Conservation (phyloP, 2,888 invertebrate genomes). For the Heliconius ethilla region DNA sequence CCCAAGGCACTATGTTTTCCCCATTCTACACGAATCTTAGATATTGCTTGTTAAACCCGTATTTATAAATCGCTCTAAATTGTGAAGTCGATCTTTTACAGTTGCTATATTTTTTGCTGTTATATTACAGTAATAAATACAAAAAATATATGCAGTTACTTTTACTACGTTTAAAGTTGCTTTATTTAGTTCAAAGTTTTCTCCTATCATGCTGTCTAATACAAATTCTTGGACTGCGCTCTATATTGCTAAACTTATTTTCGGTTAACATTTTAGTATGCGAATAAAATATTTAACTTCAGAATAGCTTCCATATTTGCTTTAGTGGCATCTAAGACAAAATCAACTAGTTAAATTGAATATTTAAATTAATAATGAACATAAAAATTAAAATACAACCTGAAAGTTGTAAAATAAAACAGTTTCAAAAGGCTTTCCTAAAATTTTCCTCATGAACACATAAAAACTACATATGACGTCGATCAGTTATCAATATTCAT, state of each 20-base stretch:
- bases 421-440: background rate
- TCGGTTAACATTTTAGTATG: background rate
- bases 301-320: background rate
- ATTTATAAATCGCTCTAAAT: too few species aligned
- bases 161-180: background rate
- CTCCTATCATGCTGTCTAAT: background rate
- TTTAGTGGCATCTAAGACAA: background rate
- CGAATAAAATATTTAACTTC: background rate
- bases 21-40: too few species aligned
- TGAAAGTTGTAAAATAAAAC: background rate
- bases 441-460: background rate
- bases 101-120: too few species aligned
- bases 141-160: background rate
- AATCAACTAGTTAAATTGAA: background rate
- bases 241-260: background rate
- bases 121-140: background rate
- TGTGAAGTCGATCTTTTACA: too few species aligned
- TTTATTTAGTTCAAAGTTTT: background rate
- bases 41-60: too few species aligned
- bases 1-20: too few species aligned
- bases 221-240: background rate
- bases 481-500: conserved; percentile 4
- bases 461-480: background rate
- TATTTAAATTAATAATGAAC: background rate
- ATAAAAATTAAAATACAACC: background rate